Evolutionary conservation across 2,797 vertebrate species (phyloP), one percentile per base, ranked within the genome.

Genomic region (Acanthopagrus latus): DNA sequence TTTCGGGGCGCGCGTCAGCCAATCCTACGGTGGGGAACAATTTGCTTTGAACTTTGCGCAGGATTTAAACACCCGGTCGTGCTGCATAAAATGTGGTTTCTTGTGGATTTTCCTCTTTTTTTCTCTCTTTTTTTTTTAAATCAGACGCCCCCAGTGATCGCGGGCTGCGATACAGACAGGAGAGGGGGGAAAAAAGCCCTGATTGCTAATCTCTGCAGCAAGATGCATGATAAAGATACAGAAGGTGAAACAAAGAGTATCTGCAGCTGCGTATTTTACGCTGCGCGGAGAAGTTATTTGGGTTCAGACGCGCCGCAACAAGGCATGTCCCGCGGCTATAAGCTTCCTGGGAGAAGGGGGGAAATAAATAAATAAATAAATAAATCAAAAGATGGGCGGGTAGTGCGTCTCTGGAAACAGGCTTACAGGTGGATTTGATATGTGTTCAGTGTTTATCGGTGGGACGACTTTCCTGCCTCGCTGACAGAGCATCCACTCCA

Each of bases 11-110:
- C 86, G 81, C 86, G 79, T 78, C 87, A 86, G 73, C 83, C 86
- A 74, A 78, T 84, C 78, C 74, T 71, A 73, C 59, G 63, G 72
- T 83, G 58, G 84, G 75, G 75, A 77, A 69, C 70, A 81, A 89
- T 90, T 78, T 87, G 83, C 90, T 91, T 92, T 93, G 87, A 93
- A 94, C 91, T 94, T 93, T 92, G 86, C 87, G 87, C 88, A 93
- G 86, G 78, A 89, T 91, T 89, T 92, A 59, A 86, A 87, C 73
- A 82, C 50, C 64, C 78, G 68, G 41, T 82, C 83, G 77, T 50
- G 20, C 70, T 82, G 77, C 78, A 82, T 74, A 46, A 21, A 77
- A 25, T 71, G 70, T 76, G 80, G 16, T 46, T 62, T 62, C 27
- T 58, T 56, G 1, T 83, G 38, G 25, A 10, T 77, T 71, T 64